Percentiles rank a stretch among this genome's conserved stretches.
These are phyloP conservation scores for Felis catus DNA, from an alignment of 2,113 vertebrate species.

Conservation along the genomic window F.catus_Fca126_mat1.0 CM031416.1:50571001-50571500, in stretches of 20 bases:
- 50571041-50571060: too few relatives aligned
- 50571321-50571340: background rate
- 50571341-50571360: accelerated
- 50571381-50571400: background rate
- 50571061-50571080: too few relatives aligned
- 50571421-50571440: accelerated
- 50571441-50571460: accelerated
- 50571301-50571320: background rate
- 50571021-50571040: too few relatives aligned
- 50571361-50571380: background rate
- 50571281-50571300: background rate
- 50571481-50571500: background rate
- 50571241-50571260: background rate
- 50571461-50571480: background rate
- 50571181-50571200: background rate
- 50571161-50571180: too few relatives aligned
- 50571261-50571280: background rate
- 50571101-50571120: background rate
- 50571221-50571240: background rate
- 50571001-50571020: too few relatives aligned
- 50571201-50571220: background rate
- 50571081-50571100: background rate
- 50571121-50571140: background rate
- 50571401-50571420: background rate
- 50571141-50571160: background rate